Evolutionary conservation across 2,113 vertebrate genomes (phyloP), one percentile per base, ranked within the genome.

Genomic region (Psilopogon haemacephalus): DNA sequence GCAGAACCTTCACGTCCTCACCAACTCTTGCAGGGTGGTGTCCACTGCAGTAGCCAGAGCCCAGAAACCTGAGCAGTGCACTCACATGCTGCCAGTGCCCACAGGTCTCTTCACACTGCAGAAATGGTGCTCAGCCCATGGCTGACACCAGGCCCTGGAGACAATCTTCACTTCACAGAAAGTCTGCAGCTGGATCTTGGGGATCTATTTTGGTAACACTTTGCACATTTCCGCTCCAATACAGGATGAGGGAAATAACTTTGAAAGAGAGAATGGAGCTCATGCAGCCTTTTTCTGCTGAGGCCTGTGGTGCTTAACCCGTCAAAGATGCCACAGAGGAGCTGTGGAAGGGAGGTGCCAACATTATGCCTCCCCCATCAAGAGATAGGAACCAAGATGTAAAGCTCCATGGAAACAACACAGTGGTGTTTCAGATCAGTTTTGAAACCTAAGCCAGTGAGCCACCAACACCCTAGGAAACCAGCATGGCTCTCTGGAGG

Each of bases 61-160:
- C 44, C 42, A 48, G 26, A 60, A 50, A 37, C 37, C 69, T 9
- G 8, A 5, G 12, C 16, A 3, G 2, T 1, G 11, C 32, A 11
- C 7, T 8, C 4, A 2, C 11, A 1, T 1, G 58, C 2, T 4
- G 42, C 38, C 7, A 16, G 9, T 13, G 2, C 19, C 13, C 8
- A n/a, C 0, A 30, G 2, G 48, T n/a, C 26, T 15, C 71, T 37
- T 5, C 28, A 5, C 1, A 8, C 12, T 12, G 27, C 4, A 11
- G 3, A 20, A 32, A 11, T 0, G 20, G 40, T 7, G 12, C 23
- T 21, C 8, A 6, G 17, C 2, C 4, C 6, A 4, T 6, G 35
- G 46, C 30, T 27, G 6, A 11, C 11, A 20, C 26, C 2, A 0
- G 17, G 48, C 54, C 28, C 37, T 17, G 9, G 33, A 60, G 21